A percentile compares a stretch with the other conserved stretches of the same genome.
Conservation (phyloP, 2,797 vertebrate species). For the Hybognathus amarus region DNA sequence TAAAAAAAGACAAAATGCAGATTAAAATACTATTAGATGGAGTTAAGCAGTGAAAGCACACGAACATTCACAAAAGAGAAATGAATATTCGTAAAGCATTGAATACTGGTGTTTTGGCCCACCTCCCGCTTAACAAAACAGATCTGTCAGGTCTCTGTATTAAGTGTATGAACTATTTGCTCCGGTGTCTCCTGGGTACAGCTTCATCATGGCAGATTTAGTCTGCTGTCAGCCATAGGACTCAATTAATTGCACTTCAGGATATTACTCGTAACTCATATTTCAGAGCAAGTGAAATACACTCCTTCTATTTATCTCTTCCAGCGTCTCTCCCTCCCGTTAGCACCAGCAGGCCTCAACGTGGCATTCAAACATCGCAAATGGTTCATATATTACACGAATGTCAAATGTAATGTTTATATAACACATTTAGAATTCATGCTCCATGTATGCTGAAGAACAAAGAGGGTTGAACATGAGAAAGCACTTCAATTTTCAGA, state of each 20-base stretch:
- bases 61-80: background rate
- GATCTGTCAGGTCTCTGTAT: conserved; percentile 34
- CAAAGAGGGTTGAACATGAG: background rate
- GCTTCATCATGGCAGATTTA: conserved; percentile 55
- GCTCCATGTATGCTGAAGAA: background rate
- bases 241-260: conserved; percentile 59
- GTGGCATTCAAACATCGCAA: conserved; percentile 12
- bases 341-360: conserved; percentile 11
- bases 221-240: conserved; percentile 56
- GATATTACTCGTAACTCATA: conserved; percentile 58
- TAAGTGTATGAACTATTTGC: conserved; percentile 51
- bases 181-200: conserved; percentile 45
- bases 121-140: conserved; percentile 13
- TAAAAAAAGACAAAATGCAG: background rate
- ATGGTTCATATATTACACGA: conserved; percentile 10
- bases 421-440: background rate
- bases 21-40: background rate
- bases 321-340: conserved; percentile 22
- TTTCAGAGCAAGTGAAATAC: conserved; percentile 56
- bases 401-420: conserved; percentile 10
- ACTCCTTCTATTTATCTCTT: conserved; percentile 42
- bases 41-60: background rate
- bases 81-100: background rate
- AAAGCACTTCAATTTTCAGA: background rate
- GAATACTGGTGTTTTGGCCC: conserved; percentile 2